A percentile compares a stretch with the other conserved stretches of the same genome.
Conservation (phyloP, 1,140 invertebrate genomes). For the Phymastichus coffea region DNA sequence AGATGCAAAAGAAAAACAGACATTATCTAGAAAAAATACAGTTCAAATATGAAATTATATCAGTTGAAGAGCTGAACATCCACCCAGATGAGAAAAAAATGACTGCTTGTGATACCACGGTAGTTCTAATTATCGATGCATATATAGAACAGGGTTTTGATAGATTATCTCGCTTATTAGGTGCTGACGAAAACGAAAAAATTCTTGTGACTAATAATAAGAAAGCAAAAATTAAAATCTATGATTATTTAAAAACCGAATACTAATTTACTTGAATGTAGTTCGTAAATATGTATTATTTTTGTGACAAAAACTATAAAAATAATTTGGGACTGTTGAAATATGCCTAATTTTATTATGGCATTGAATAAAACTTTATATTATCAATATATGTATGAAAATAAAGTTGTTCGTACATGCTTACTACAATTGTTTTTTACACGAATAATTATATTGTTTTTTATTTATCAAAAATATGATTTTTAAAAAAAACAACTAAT, state of each 20-base stretch:
- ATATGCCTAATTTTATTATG: too few species aligned
- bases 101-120: conserved; percentile 1
- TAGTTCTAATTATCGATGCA: conserved; percentile 6
- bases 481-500: too few species aligned
- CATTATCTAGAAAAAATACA: neutral
- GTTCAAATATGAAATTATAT: neutral
- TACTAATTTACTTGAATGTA: too few species aligned
- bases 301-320: too few species aligned
- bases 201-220: neutral
- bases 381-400: too few species aligned
- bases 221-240: neutral
- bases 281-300: too few species aligned
- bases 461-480: too few species aligned
- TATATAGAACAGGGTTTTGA: conserved; percentile 13
- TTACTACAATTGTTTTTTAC: too few species aligned
- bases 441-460: too few species aligned
- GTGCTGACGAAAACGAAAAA: neutral
- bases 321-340: too few species aligned
- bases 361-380: too few species aligned
- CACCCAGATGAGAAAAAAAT: conserved; percentile 15
- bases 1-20: conserved; percentile 5
- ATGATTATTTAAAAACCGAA: neutral
- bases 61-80: conserved; percentile 1
- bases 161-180: neutral
- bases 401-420: too few species aligned